Evolutionary conservation across 2,888 invertebrate species (phyloP).

Genomic region (Romanomermis culicivorax): DNA sequence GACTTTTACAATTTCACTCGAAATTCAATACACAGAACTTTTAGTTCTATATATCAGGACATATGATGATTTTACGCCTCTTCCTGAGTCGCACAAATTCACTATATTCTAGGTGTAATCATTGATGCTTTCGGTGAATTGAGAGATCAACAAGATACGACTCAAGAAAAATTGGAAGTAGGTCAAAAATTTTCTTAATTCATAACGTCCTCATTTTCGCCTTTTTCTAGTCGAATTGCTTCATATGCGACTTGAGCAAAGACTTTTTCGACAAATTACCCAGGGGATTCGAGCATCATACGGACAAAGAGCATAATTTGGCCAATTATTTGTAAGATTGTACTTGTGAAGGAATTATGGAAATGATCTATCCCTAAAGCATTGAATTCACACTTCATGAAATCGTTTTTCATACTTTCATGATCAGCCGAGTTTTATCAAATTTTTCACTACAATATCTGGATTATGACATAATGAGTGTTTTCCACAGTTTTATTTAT

Average conservation of each 20-base stretch:
- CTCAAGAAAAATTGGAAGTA: conserved; percentile 89
- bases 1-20: too few species aligned
- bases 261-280: conserved; percentile 97
- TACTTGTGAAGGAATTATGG: neutral
- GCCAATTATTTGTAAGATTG: conserved; percentile 85
- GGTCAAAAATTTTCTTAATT: neutral
- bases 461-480: neutral
- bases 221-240: conserved; percentile 58
- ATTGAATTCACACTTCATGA: too few species aligned
- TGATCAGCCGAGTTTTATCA: too few species aligned
- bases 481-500: too few species aligned
- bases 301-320: conserved; percentile 89
- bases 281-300: conserved; percentile 97
- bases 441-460: neutral
- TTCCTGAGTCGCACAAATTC: neutral
- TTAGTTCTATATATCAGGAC: too few species aligned
- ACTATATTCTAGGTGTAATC: conserved; percentile 63
- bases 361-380: too few species aligned
- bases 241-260: conserved; percentile 95
- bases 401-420: too few species aligned
- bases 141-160: conserved; percentile 95
- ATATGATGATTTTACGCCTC: too few species aligned
- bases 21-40: too few species aligned
- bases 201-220: neutral
- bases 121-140: conserved; percentile 99